These are phyloP conservation scores for Felis chaus DNA, from an alignment of 2,113 vertebrate species.

Conservation along the genomic window DNA sequence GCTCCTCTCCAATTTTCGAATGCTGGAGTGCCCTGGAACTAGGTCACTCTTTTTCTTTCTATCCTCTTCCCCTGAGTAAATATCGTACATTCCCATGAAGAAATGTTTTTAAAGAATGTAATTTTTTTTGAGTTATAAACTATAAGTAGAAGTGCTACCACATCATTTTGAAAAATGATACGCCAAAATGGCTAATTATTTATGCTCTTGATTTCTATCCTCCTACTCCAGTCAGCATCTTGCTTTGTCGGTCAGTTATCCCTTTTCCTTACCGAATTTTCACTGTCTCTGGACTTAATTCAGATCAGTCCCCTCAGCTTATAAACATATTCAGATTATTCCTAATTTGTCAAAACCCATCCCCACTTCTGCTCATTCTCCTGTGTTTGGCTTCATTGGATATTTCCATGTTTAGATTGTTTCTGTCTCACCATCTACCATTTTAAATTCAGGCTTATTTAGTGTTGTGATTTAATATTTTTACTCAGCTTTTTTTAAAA, in stretches of 20 bases:
- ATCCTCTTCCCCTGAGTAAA: not conserved
- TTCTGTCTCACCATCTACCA: not conserved
- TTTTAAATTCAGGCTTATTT: conserved; percentile 1
- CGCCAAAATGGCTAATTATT: not conserved
- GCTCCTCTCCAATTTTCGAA: not conserved
- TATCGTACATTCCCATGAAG: not conserved
- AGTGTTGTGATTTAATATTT: conserved; percentile 15
- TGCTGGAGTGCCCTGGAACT: not conserved
- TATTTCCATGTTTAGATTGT: not conserved
- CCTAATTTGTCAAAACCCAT: not conserved
- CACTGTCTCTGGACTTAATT: not conserved
- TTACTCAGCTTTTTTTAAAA: conserved; percentile 21
- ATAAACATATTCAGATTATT: not conserved
- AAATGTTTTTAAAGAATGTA: not conserved
- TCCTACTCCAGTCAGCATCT: not conserved
- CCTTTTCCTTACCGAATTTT: conserved; percentile 1
- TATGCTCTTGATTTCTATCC: not conserved
- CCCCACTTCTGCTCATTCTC: not conserved
- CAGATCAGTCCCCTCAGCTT: not conserved
- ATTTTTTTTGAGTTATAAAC: not conserved
- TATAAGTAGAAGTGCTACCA: not conserved
- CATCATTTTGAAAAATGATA: not conserved
- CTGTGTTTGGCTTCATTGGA: not conserved
- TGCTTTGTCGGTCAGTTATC: not conserved
- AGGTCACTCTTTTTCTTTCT: not conserved